phyloP scores from a whole-genome alignment of 1,140 invertebrate species.

The Sitodiplosis mosellana region DNA sequence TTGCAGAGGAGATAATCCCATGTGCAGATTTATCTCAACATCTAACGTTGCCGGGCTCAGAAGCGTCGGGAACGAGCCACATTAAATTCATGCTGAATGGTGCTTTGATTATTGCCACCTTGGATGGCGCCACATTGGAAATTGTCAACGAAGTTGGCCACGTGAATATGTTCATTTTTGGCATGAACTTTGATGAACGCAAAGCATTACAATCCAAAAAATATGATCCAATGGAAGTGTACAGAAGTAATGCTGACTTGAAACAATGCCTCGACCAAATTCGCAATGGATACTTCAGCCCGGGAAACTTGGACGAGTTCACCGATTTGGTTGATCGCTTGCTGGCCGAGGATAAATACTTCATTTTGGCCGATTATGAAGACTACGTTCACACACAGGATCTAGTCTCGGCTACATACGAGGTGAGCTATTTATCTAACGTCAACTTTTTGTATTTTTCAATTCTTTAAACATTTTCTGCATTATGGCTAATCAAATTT shows the following conservation, averaged over 20 bases:
- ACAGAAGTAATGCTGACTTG: slow-evolving; percentile 76
- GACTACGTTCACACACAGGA: slow-evolving; percentile 89
- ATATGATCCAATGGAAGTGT: slow-evolving; percentile 89
- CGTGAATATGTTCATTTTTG: slow-evolving; percentile 99
- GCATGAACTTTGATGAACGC: slow-evolving; percentile 89
- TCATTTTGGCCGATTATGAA: slow-evolving; percentile 86
- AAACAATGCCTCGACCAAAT: slow-evolving; percentile 93
- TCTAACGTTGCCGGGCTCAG: slow-evolving; percentile 95
- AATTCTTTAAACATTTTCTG: too few relatives aligned
- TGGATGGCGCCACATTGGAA: slow-evolving; percentile 98
- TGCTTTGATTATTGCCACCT: slow-evolving; percentile 91
- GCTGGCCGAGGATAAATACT: slow-evolving; percentile 87
- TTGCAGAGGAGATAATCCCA: slow-evolving; percentile 97
- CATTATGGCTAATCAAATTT: neutral
- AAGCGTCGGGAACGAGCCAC: slow-evolving; percentile 82
- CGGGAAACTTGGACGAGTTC: slow-evolving; percentile 78
- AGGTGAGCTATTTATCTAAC: slow-evolving; percentile 37
- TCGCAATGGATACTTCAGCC: slow-evolving; percentile 88
- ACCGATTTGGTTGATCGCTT: slow-evolving; percentile 78
- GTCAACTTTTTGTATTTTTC: too few relatives aligned
- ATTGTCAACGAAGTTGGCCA: slow-evolving; percentile 97
- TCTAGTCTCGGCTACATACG: slow-evolving; percentile 62
- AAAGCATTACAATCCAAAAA: slow-evolving; percentile 58
- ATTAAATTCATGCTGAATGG: slow-evolving; percentile 83
- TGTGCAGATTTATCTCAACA: slow-evolving; percentile 97